A percentile compares a stretch with the other conserved stretches of the same genome.
Conservation (phyloP, 2,797 vertebrate species). For the Chelonia mydas region DNA sequence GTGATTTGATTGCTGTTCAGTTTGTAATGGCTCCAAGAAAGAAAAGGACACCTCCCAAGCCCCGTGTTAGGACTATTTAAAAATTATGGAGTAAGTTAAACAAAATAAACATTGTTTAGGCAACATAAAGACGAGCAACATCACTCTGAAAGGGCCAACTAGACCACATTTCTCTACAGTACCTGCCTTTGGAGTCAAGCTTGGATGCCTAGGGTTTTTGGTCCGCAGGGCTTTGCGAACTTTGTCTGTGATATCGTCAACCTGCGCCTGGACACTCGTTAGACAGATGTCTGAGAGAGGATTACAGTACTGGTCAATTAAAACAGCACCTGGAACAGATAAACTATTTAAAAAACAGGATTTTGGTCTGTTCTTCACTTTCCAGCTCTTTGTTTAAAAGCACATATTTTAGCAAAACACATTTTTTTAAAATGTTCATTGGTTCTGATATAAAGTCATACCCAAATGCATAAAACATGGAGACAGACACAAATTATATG, state of each 20-base stretch:
- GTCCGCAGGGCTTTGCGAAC: slow-evolving; percentile 90
- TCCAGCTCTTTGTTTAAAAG: background rate
- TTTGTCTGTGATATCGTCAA: slow-evolving; percentile 90
- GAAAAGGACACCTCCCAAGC: background rate
- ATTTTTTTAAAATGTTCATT: background rate
- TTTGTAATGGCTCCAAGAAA: background rate
- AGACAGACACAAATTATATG: background rate
- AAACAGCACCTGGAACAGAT: slow-evolving; percentile 87
- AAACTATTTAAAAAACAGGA: slow-evolving; percentile 63
- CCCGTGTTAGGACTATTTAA: background rate
- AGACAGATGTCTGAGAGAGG: slow-evolving; percentile 92
- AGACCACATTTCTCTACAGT: slow-evolving; percentile 8
- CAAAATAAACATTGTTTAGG: background rate
- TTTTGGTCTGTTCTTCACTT: slow-evolving; percentile 42
- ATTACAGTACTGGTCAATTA: slow-evolving; percentile 98
- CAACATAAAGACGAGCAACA: background rate
- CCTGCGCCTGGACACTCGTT: slow-evolving; percentile 87
- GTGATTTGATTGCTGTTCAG: background rate
- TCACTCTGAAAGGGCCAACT: background rate
- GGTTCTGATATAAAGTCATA: background rate
- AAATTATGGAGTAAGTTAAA: background rate
- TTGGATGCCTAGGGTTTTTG: slow-evolving; percentile 92
- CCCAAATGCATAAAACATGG: background rate
- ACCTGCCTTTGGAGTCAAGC: slow-evolving; percentile 89
- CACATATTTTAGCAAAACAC: background rate